Conservation (phyloP, 2,113 vertebrate genomes). For the Sinocyclocheilus anophthalmus region DNA sequence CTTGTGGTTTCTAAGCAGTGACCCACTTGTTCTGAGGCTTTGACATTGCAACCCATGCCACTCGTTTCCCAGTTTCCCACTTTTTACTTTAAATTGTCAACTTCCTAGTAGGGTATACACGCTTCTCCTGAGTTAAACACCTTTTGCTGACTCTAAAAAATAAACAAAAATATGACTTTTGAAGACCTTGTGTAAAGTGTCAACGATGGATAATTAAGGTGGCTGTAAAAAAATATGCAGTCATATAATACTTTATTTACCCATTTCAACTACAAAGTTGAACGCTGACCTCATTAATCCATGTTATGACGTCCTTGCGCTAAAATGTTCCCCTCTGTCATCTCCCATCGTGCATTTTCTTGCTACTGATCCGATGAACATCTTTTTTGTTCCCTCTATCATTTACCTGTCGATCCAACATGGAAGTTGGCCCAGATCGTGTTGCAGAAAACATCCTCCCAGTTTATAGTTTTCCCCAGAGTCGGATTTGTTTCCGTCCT, state of each 20-base stretch:
- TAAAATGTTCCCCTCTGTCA: background rate
- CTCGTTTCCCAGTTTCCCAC: background rate
- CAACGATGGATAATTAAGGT: background rate
- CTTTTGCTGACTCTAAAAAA: background rate
- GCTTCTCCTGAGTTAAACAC: background rate
- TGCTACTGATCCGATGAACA: constrained; percentile 27
- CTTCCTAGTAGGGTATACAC: background rate
- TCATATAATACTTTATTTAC: background rate
- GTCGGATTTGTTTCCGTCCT: constrained; percentile 36
- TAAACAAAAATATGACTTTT: background rate
- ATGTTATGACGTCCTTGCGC: background rate
- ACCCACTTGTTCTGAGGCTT: background rate
- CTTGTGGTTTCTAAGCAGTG: background rate
- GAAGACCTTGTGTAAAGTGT: background rate
- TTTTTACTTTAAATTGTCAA: background rate
- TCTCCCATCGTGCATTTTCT: background rate
- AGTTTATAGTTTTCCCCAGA: constrained; percentile 4
- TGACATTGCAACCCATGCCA: background rate
- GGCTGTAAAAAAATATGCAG: background rate
- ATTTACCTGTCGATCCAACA: background rate
- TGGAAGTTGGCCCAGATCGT: constrained; percentile 9
- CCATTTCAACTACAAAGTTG: background rate
- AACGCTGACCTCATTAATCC: background rate
- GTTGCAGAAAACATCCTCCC: background rate
- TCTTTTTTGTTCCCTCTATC: background rate